Conservation (phyloP, 2,797 vertebrate species). For the Cygnus olor region DNA sequence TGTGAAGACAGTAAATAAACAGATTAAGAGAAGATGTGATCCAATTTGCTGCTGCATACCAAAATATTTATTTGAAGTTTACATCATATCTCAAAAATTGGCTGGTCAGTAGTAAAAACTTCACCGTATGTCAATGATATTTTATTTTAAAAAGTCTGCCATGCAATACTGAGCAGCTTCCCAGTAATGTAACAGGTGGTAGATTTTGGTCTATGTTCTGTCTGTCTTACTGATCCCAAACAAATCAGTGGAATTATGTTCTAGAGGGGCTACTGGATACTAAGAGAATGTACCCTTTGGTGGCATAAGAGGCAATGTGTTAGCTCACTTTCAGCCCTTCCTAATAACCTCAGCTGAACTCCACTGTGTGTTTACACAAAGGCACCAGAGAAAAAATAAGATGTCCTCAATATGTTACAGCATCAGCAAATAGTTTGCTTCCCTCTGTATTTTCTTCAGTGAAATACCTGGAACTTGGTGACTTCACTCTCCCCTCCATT, state of each 20-base stretch:
- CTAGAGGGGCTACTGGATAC: neutral
- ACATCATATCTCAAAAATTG: conserved; percentile 31
- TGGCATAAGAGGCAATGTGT: neutral
- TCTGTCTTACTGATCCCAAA: neutral
- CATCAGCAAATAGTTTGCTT: neutral
- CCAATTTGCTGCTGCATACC: conserved; percentile 42
- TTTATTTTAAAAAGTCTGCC: neutral
- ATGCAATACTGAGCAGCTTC: neutral
- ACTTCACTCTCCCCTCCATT: neutral
- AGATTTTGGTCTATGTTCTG: neutral
- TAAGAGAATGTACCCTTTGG: neutral
- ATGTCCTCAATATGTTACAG: neutral
- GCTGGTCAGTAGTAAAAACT: neutral
- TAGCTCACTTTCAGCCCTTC: neutral
- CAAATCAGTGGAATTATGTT: neutral
- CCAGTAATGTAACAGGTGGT: neutral
- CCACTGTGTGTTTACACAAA: neutral
- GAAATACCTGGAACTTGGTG: neutral
- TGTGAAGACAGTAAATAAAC: conserved; percentile 61
- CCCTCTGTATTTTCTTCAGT: neutral
- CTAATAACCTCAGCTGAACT: conserved; percentile 10
- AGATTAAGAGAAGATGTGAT: conserved; percentile 62
- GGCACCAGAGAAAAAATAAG: neutral
- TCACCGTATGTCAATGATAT: neutral
- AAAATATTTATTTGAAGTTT: conserved; percentile 64